Conservation (phyloP, 2,113 vertebrate genomes). For the Sebastes schlegelii region DNA sequence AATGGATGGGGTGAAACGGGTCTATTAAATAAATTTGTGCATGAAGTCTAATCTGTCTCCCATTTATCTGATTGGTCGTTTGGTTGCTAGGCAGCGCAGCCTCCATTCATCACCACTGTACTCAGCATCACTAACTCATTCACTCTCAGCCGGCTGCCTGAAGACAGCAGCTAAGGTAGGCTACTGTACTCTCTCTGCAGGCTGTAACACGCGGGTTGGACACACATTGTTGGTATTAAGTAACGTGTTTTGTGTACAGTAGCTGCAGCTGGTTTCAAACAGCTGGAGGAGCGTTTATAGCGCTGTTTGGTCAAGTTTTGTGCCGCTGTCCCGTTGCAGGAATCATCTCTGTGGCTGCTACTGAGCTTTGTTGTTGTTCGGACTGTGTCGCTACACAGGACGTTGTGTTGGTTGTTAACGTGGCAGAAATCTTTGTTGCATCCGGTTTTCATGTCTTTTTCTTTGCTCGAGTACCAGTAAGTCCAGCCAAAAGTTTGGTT, state of each 20-base stretch:
- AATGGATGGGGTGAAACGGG: too few relatives aligned
- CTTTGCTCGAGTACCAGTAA: background rate
- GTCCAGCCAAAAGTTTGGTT: background rate
- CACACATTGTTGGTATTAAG: background rate
- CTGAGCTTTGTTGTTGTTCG: background rate
- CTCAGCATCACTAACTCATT: slow-evolving; percentile 51
- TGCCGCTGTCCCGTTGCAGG: slow-evolving; percentile 1
- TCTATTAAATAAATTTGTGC: background rate
- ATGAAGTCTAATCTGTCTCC: background rate
- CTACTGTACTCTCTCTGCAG: slow-evolving; percentile 12
- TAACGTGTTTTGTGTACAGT: background rate
- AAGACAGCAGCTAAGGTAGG: slow-evolving; percentile 56
- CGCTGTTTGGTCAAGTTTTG: background rate
- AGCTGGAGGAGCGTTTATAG: accelerated
- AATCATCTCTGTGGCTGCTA: background rate
- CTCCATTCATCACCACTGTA: slow-evolving; percentile 55
- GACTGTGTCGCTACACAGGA: background rate
- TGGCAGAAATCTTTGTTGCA: too few relatives aligned
- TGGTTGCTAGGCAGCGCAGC: slow-evolving; percentile 75
- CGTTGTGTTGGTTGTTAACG: background rate
- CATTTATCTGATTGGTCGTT: slow-evolving; percentile 61
- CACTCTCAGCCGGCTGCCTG: slow-evolving; percentile 33
- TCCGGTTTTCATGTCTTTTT: background rate
- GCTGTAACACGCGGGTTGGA: background rate
- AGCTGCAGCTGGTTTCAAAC: background rate